Evolutionary conservation across 2,888 invertebrate genomes (phyloP), one percentile per base, ranked within the genome.

Genomic region (Gari tellinella): DNA sequence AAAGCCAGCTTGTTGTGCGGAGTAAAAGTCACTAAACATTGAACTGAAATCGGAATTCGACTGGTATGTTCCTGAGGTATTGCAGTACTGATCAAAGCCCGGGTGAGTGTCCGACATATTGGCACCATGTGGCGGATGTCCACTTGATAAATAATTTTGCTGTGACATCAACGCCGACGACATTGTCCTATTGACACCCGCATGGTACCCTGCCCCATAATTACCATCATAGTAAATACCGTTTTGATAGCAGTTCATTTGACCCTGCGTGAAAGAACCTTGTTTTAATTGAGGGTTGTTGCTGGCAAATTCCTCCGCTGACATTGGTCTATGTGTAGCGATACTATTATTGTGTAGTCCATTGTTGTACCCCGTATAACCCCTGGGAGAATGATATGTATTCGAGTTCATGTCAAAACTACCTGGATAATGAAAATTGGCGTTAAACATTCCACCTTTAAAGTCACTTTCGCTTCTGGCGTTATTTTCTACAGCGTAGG

Each of bases 181-280:
- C 73, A 79, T 82, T 77, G 81, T 76, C 48, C 80, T 80, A 75
- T 81, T 84, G 82, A 82, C 82, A 77, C 73, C 63, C 38, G 69
- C 52, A 43, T 75, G 74, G 73, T 81, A 84, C 51, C 80, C 77
- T 43, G 80, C 65, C 66, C 78, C 75, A 65, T 85, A 85, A 83
- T 84, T 83, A 83, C 75, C 73, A 65, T 80, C 80, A 72, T 83
- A 74, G 68, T 78, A 78, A 73, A 70, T 48, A 66, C 78, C 63
- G 61, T 64, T 74, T 61, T 73, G 78, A 69, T 67, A 74, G 56
- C 62, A 55, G 49, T 67, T 78, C 64, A 78, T 66, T 63, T 73
- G 78, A 52, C 67, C 70, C 48, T 62, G 49, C 41, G 67, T 64
- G 67, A 74, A 67, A 70, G 70, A 57, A 65, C 66, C 66, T 45